phyloP scores from a whole-genome alignment of 2,888 invertebrate genomes.

The Luperina testacea region DNA sequence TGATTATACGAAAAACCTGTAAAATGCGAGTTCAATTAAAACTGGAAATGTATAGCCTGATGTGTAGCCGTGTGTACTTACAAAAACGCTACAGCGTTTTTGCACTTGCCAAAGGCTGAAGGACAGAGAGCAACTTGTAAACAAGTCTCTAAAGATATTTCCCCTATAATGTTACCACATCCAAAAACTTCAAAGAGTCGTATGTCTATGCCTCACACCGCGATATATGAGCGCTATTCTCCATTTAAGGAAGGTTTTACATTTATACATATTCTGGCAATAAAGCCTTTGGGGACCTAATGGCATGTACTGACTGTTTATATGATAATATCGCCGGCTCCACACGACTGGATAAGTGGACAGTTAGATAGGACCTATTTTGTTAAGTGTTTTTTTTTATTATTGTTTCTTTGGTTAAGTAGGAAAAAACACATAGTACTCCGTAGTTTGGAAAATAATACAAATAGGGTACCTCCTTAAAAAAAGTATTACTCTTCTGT shows the following conservation, averaged over 20 bases:
- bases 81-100: too few relatives aligned
- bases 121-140: not conserved
- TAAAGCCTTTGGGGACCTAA: constrained; percentile 84
- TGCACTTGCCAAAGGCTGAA: not conserved
- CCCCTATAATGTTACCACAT: constrained; percentile 58
- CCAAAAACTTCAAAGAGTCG: constrained; percentile 36
- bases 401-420: not conserved
- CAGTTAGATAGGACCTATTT: constrained; percentile 34
- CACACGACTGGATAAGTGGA: constrained; percentile 69
- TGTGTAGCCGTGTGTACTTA: too few relatives aligned
- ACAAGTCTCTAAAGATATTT: not conserved
- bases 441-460: too few relatives aligned
- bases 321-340: constrained; percentile 81
- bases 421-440: not conserved
- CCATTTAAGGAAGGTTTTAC: constrained; percentile 84
- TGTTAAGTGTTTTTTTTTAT: constrained; percentile 13
- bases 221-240: constrained; percentile 78
- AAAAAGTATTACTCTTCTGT: too few relatives aligned
- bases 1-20: too few relatives aligned
- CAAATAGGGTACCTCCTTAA: too few relatives aligned
- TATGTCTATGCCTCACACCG: constrained; percentile 17
- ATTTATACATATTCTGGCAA: constrained; percentile 84
- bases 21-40: too few relatives aligned
- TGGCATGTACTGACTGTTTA: constrained; percentile 81
- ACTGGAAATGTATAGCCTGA: too few relatives aligned